Evolutionary conservation across 2,113 vertebrate species (phyloP).

Genomic region (Bettongia penicillata): DNA sequence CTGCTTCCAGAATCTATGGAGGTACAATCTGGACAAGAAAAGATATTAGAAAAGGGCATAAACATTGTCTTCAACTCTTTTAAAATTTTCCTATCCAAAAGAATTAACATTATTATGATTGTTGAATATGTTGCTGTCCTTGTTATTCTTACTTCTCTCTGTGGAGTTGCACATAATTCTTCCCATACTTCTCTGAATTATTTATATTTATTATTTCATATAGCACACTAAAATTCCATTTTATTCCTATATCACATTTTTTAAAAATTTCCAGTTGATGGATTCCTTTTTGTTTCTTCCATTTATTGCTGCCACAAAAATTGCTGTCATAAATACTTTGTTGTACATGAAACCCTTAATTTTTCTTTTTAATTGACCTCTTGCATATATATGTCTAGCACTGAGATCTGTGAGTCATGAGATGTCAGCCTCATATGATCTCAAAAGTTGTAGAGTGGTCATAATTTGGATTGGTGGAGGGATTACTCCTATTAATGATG

Average conservation of each 20-base stretch:
- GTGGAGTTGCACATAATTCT: neutral
- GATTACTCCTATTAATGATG: neutral
- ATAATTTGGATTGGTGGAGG: neutral
- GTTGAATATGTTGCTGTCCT: neutral
- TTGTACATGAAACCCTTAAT: neutral
- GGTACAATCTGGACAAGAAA: neutral
- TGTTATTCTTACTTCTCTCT: neutral
- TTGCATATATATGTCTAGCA: neutral
- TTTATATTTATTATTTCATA: neutral
- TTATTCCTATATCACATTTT: neutral
- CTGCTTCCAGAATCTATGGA: neutral
- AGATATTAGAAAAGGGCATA: neutral
- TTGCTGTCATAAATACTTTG: neutral
- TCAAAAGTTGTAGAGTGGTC: neutral
- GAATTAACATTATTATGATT: neutral
- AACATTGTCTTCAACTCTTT: neutral
- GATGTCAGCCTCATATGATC: neutral
- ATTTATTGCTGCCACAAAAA: neutral
- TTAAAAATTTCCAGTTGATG: neutral
- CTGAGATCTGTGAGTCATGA: neutral
- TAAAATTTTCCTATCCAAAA: neutral
- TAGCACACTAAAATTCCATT: neutral
- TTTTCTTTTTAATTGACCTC: neutral
- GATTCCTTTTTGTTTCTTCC: neutral
- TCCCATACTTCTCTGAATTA: neutral